Conservation (phyloP, 2,888 invertebrate genomes). For the Frankliniella fusca region DNA sequence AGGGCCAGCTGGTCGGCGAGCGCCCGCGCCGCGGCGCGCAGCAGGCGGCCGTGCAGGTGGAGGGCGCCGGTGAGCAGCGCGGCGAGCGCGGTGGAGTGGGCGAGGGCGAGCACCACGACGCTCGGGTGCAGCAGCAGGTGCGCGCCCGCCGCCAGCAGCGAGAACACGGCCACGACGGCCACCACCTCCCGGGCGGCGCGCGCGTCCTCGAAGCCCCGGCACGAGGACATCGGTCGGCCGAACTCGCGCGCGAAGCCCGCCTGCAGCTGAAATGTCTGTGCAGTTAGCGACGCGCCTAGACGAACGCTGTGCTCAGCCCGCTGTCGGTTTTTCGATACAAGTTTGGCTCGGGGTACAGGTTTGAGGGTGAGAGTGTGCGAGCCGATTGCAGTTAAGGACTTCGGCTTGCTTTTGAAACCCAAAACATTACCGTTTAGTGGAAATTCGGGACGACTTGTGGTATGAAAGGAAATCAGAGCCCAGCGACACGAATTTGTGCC, state of each 20-base stretch:
- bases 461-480: no score
- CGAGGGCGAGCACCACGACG: slow-evolving; percentile 29
- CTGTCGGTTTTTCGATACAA: no score
- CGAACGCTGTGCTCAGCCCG: no score
- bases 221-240: background rate
- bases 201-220: background rate
- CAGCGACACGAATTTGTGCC: no score
- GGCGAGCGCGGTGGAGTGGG: background rate
- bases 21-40: slow-evolving; percentile 47
- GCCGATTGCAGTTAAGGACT: no score
- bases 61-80: background rate
- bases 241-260: background rate
- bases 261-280: background rate
- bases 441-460: no score
- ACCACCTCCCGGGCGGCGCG: slow-evolving; percentile 45
- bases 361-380: no score
- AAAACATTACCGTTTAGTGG: no score
- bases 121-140: slow-evolving; percentile 31
- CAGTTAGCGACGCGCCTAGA: background rate
- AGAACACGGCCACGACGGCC: slow-evolving; percentile 16
- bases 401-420: no score
- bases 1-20: slow-evolving; percentile 43
- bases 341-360: no score
- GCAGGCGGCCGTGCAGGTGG: slow-evolving; percentile 19
- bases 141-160: slow-evolving; percentile 17